Evolutionary conservation across 1,140 invertebrate genomes (phyloP).

Genomic region (Chelonus insularis): DNA sequence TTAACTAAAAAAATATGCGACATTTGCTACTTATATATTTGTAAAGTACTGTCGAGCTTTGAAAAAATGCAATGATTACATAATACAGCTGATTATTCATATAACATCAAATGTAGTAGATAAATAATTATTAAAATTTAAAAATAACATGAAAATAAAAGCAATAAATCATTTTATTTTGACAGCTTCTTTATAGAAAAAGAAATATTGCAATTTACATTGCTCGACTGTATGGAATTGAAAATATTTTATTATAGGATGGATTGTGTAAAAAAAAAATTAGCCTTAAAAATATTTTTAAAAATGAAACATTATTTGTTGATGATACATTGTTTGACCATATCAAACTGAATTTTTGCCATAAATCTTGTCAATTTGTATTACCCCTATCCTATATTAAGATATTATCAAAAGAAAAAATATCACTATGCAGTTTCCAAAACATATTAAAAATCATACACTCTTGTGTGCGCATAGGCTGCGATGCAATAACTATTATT

Average conservation of each 20-base stretch:
- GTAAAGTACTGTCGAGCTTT: neutral
- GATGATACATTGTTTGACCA: slow-evolving; percentile 40
- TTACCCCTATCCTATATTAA: slow-evolving; percentile 47
- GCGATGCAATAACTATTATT: slow-evolving; percentile 57
- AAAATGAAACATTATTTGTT: slow-evolving; percentile 35
- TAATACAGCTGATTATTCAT: too few relatives aligned
- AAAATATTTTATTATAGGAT: slow-evolving; percentile 53
- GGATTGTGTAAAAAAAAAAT: slow-evolving; percentile 26
- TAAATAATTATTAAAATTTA: too few relatives aligned
- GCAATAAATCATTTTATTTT: neutral
- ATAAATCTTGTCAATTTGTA: slow-evolving; percentile 47
- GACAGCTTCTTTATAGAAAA: neutral
- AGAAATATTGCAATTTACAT: neutral
- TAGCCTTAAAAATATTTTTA: slow-evolving; percentile 27
- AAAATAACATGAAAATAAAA: neutral
- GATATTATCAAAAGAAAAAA: slow-evolving; percentile 44
- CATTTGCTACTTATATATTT: slow-evolving; percentile 51
- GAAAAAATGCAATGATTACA: neutral
- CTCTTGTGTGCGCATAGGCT: slow-evolving; percentile 56
- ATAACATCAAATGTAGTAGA: too few relatives aligned
- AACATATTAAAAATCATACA: slow-evolving; percentile 46
- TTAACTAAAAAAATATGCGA: slow-evolving; percentile 43
- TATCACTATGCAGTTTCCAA: slow-evolving; percentile 47
- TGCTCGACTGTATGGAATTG: slow-evolving; percentile 45
- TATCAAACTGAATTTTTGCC: slow-evolving; percentile 46